Evolutionary conservation across 2,113 vertebrate species (phyloP).

Genomic region (Osmerus mordax): DNA sequence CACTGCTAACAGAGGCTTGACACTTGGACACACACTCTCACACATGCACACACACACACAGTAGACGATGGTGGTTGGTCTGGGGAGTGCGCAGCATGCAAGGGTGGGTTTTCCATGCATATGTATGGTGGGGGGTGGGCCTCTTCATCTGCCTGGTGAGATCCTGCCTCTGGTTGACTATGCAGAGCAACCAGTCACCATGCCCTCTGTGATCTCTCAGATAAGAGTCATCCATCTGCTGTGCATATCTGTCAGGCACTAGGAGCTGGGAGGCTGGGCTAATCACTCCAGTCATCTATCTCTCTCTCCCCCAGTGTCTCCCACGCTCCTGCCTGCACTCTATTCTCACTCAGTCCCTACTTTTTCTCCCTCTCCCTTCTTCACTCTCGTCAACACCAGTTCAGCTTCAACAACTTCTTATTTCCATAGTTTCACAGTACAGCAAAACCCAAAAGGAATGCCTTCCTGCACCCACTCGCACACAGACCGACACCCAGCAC

Average conservation of each 20-base stretch:
- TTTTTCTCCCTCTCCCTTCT: no score
- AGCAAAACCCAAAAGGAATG: no score
- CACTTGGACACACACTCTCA: neutral
- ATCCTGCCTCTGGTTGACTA: constrained; percentile 56
- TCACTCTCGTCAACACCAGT: neutral
- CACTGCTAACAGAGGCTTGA: no score
- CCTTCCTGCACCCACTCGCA: neutral
- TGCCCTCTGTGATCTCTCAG: constrained; percentile 64
- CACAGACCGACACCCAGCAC: neutral
- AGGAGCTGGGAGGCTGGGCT: constrained; percentile 51
- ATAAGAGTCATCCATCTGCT: constrained; percentile 72
- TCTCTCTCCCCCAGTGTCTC: constrained; percentile 37
- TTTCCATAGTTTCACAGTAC: no score
- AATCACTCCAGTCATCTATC: constrained; percentile 67
- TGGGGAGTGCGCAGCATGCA: neutral
- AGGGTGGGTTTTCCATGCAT: neutral
- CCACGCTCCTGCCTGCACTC: constrained; percentile 31
- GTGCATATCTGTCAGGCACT: constrained; percentile 61
- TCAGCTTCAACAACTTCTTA: neutral
- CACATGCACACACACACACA: constrained; percentile 8
- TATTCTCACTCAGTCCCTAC: constrained; percentile 18
- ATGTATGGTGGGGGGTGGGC: constrained; percentile 50
- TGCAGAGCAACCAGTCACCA: constrained; percentile 49
- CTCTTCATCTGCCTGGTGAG: constrained; percentile 69
- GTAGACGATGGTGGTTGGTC: neutral